phyloP scores from a whole-genome alignment of 2,113 vertebrate species.

The Hydrochoerus hydrochaeris region DNA sequence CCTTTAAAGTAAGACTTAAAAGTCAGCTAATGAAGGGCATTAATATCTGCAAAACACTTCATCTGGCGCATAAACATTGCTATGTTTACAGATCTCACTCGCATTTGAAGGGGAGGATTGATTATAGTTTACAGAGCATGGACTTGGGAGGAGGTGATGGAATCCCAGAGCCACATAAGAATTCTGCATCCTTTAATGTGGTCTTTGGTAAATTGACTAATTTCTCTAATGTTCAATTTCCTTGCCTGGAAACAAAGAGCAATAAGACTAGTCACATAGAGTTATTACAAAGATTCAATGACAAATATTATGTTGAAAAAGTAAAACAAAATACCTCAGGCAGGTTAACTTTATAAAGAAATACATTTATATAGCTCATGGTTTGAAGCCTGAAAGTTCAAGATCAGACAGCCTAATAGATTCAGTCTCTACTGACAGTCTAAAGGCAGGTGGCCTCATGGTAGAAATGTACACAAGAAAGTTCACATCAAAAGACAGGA shows the following conservation, averaged over 20 bases:
- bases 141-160: not conserved
- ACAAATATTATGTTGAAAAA: not conserved
- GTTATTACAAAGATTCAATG: not conserved
- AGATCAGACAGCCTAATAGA: not conserved
- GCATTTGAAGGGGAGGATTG: not conserved
- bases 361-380: not conserved
- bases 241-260: not conserved
- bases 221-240: not conserved
- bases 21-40: not conserved
- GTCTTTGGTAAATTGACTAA: not conserved
- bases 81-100: not conserved
- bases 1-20: constrained; percentile 28
- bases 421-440: not conserved
- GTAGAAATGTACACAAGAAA: not conserved
- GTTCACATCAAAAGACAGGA: not conserved
- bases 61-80: not conserved
- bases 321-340: not conserved
- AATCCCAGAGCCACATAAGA: not conserved
- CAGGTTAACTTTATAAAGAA: not conserved
- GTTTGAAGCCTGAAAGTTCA: not conserved
- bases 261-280: not conserved
- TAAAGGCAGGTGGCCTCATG: not conserved
- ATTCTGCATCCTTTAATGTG: not conserved
- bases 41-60: constrained; percentile 18
- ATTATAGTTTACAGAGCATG: not conserved